Percentiles rank a stretch among this genome's conserved stretches.
These are phyloP conservation scores for Syrmaticus mikado DNA, from an alignment of 2,113 vertebrate genomes.

Conservation along the genomic window DNA sequence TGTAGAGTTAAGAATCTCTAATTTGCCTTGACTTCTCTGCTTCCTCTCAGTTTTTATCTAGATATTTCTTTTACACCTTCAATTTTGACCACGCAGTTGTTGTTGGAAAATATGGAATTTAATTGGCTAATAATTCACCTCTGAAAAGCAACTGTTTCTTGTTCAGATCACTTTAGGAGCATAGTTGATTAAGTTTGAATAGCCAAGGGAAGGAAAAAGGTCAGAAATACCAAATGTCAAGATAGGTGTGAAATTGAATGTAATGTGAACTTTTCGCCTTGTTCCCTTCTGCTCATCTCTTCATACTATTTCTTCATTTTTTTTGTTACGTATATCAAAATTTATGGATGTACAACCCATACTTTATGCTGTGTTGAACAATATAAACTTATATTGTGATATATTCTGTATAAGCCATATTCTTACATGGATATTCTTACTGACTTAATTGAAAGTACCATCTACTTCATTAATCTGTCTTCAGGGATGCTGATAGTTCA, in stretches of 20 bases:
- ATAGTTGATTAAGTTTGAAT: background rate
- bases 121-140: background rate
- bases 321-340: background rate
- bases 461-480: background rate
- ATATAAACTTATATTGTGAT: background rate
- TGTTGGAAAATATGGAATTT: background rate
- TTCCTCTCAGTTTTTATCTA: too few species aligned
- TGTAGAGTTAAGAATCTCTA: background rate
- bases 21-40: background rate
- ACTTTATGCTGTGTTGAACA: background rate
- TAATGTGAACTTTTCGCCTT: background rate
- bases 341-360: background rate
- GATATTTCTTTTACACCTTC: background rate
- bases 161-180: background rate
- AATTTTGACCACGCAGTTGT: background rate
- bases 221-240: too few species aligned
- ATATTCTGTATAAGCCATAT: background rate
- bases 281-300: background rate
- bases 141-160: background rate
- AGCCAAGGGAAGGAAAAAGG: background rate
- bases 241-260: background rate
- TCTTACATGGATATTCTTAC: background rate
- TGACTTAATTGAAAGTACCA: background rate
- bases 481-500: background rate
- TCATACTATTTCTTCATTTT: background rate